Percentiles rank a stretch among this genome's conserved stretches.
Conservation (phyloP, 2,888 invertebrate genomes). For the Octodonta nipae region DNA sequence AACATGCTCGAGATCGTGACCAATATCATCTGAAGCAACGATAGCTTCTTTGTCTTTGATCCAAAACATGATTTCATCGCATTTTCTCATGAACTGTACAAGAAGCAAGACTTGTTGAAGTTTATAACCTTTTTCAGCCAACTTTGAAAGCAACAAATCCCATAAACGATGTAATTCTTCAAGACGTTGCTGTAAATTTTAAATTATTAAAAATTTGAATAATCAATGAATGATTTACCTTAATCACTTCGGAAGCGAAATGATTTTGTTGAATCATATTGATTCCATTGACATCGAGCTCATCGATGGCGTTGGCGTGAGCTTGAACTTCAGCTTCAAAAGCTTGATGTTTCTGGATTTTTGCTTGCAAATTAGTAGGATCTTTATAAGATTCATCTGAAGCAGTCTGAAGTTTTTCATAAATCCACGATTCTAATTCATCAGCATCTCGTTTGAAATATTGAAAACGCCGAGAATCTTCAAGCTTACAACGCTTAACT, state of each 20-base stretch:
- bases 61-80: constrained; percentile 99
- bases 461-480: constrained; percentile 93
- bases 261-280: constrained; percentile 96
- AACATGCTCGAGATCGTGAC: constrained; percentile 95
- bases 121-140: constrained; percentile 93
- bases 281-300: constrained; percentile 88
- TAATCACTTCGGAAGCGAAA: constrained; percentile 88
- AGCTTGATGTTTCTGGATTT: constrained; percentile 95
- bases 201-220: too few relatives aligned
- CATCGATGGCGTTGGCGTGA: constrained; percentile 94
- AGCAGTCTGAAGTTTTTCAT: constrained; percentile 95
- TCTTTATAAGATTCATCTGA: constrained; percentile 99
- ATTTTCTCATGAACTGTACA: constrained; percentile 91
- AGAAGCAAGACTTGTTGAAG: constrained; percentile 92
- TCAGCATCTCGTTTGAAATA: constrained; percentile 99
- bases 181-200: too few relatives aligned
- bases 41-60: constrained; percentile 96
- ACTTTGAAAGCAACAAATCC: constrained; percentile 84
- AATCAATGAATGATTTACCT: constrained; percentile 41
- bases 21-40: constrained; percentile 94
- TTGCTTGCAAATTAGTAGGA: constrained; percentile 94
- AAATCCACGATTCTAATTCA: constrained; percentile 97
- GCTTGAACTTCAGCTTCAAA: constrained; percentile 99
- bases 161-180: constrained; percentile 86
- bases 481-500: constrained; percentile 86